These are phyloP conservation scores for Steromphala cineraria DNA, from an alignment of 2,888 invertebrate genomes.

Conservation along the genomic window DNA sequence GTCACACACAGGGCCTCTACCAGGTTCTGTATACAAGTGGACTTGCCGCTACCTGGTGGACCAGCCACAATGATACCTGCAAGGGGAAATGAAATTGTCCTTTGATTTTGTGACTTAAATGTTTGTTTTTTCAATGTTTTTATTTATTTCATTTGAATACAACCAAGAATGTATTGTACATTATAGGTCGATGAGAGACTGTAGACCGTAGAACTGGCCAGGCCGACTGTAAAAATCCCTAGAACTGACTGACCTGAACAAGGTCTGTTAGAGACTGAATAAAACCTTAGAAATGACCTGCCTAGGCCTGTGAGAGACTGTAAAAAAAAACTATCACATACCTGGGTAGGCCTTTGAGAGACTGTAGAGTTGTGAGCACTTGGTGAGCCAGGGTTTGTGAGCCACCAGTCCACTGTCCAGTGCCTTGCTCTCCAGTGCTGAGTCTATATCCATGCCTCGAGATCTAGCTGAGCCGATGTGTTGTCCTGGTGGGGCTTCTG, in stretches of 20 bases:
- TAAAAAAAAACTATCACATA: constrained; percentile 38
- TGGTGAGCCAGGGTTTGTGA: constrained; percentile 72
- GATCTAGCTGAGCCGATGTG: constrained; percentile 56
- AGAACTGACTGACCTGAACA: too few species aligned
- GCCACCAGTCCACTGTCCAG: constrained; percentile 66
- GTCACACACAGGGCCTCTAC: constrained; percentile 70
- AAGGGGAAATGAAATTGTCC: background rate
- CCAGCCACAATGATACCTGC: constrained; percentile 74
- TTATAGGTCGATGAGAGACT: too few species aligned
- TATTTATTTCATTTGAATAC: too few species aligned
- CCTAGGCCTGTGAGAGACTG: too few species aligned
- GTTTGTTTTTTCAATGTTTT: too few species aligned
- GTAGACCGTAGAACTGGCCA: too few species aligned
- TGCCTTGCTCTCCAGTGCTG: constrained; percentile 64
- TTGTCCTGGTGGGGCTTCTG: constrained; percentile 59
- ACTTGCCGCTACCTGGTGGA: constrained; percentile 74
- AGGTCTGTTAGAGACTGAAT: too few species aligned
- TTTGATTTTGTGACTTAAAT: background rate
- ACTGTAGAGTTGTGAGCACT: constrained; percentile 72
- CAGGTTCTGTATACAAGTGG: constrained; percentile 70
- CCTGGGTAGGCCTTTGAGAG: constrained; percentile 72
- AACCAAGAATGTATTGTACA: too few species aligned
- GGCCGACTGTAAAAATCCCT: too few species aligned
- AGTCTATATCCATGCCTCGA: constrained; percentile 62
- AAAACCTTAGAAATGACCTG: too few species aligned